phyloP scores from a whole-genome alignment of 2,797 vertebrate species.

The Cirrhinus mrigala region DNA sequence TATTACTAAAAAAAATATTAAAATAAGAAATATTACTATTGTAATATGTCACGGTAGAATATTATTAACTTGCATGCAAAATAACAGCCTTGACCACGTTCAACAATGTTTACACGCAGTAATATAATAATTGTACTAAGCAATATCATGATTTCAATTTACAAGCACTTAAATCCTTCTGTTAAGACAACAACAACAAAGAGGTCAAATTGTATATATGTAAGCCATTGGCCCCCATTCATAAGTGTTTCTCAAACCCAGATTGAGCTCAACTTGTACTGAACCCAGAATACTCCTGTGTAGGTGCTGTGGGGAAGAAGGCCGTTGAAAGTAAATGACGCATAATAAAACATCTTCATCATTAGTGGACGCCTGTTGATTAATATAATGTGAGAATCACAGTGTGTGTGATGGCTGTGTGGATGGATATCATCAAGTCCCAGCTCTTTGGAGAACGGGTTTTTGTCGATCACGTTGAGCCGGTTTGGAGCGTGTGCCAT shows the following conservation, averaged over 20 bases:
- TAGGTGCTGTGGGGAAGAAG: not conserved
- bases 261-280: not conserved
- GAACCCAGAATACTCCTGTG: not conserved
- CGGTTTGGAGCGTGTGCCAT: not conserved
- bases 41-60: not conserved
- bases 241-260: not conserved
- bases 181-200: not conserved
- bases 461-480: constrained; percentile 13
- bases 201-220: not conserved
- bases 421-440: not conserved
- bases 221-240: not conserved
- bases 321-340: constrained; percentile 4
- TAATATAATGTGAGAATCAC: constrained; percentile 20
- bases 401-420: not conserved
- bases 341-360: constrained; percentile 27
- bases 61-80: not conserved
- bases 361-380: constrained; percentile 40
- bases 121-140: no score
- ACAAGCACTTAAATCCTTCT: not conserved
- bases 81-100: no score
- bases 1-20: not conserved
- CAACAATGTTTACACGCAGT: no score
- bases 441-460: not conserved
- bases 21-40: not conserved
- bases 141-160: no score